Conservation (phyloP, 1,140 invertebrate genomes). For the Drosophila mayri region DNA sequence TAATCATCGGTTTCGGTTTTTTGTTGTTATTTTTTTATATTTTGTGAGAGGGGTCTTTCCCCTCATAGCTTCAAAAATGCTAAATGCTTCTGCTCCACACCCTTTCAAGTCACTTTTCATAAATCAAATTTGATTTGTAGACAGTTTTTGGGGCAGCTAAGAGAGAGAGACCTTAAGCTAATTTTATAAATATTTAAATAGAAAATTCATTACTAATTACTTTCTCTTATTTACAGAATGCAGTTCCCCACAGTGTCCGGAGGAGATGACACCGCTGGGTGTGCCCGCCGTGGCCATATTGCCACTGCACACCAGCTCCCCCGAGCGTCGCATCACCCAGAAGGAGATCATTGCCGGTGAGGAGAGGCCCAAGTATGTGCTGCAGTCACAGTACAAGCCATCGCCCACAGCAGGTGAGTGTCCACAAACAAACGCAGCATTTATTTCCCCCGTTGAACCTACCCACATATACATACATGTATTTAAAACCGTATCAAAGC, state of each 20-base stretch:
- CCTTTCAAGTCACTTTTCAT: not conserved
- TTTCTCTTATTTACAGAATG: slow-evolving; percentile 54
- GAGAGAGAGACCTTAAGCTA: not conserved
- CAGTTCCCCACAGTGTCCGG: slow-evolving; percentile 74
- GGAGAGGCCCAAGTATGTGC: slow-evolving; percentile 83
- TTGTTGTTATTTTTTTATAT: not conserved
- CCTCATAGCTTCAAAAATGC: not conserved
- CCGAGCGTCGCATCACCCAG: slow-evolving; percentile 83
- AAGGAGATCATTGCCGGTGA: slow-evolving; percentile 85
- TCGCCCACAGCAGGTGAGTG: slow-evolving; percentile 54
- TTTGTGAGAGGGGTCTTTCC: not conserved
- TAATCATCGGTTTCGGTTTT: slow-evolving; percentile 18
- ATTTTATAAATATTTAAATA: not conserved
- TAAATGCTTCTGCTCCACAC: not conserved
- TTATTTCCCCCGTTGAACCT: not conserved
- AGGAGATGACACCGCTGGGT: slow-evolving; percentile 72
- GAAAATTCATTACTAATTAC: not conserved
- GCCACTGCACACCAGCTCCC: slow-evolving; percentile 80
- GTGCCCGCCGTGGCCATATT: slow-evolving; percentile 81
- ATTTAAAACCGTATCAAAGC: not conserved
- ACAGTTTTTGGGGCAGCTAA: not conserved
- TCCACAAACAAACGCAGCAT: too few relatives aligned
- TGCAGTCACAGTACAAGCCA: slow-evolving; percentile 80
- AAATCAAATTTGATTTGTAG: not conserved
- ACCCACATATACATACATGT: not conserved